A percentile compares a stretch with the other conserved stretches of the same genome.
phyloP scores from a whole-genome alignment of 2,888 invertebrate species.

The Bedellia somnulentella region DNA sequence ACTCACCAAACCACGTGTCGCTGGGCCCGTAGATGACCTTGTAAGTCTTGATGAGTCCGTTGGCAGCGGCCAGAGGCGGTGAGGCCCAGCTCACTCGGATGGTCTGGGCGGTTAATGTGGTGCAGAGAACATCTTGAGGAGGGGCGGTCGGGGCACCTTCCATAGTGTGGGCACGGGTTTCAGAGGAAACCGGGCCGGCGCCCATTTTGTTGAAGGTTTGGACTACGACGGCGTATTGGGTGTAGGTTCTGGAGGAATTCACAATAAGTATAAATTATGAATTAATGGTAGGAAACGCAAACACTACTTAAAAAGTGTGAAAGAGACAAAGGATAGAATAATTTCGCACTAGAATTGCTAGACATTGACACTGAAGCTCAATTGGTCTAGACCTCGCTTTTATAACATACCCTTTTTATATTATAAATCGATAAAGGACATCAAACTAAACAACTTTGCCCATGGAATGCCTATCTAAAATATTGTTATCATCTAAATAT shows the following conservation, averaged over 20 bases:
- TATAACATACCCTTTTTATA: too few species aligned
- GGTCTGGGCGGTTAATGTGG: conserved; percentile 90
- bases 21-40: conserved; percentile 92
- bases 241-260: conserved; percentile 74
- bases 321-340: too few species aligned
- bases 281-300: too few species aligned
- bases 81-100: conserved; percentile 94
- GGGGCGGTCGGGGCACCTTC: conserved; percentile 93
- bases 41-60: conserved; percentile 94
- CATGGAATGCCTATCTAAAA: too few species aligned
- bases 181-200: conserved; percentile 87
- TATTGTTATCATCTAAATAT: too few species aligned
- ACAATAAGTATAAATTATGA: too few species aligned
- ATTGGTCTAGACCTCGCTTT: too few species aligned
- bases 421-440: too few species aligned
- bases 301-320: too few species aligned
- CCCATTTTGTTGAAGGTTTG: conserved; percentile 95
- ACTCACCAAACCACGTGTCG: conserved; percentile 89
- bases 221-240: conserved; percentile 93
- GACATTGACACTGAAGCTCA: too few species aligned
- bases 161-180: conserved; percentile 88
- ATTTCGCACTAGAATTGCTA: too few species aligned
- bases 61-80: conserved; percentile 87
- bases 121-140: conserved; percentile 89
- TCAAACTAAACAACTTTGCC: too few species aligned